Evolutionary conservation across 2,113 vertebrate genomes (phyloP), one percentile per base, ranked within the genome.

Genomic region (Semnornis frantzii): DNA sequence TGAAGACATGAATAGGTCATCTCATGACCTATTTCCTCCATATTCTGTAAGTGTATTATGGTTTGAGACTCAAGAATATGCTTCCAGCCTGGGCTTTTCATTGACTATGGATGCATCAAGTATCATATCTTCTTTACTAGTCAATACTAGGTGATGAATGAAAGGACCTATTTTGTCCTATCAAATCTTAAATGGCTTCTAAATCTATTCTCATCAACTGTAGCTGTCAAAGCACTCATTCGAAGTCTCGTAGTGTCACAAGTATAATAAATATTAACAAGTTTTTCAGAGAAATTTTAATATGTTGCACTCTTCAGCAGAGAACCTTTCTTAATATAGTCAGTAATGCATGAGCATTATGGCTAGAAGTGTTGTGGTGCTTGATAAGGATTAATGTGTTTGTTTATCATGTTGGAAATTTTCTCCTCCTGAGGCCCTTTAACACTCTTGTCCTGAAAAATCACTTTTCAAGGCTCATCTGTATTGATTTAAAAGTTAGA

Each of bases 241-340:
- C 78, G 85, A 71, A 96, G 57, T 57, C 39, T 87, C 37, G n/a
- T 10, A 10, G 60, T 90, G 79, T 82, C 64, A 83, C 64, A 74
- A 85, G 76, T 14, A 42, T 93, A 93, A 95, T 92, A 96, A 95
- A 94, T 93, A 95, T 70, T 87, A 95, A 95, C 34, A 31, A 52
- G 17, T 57, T 94, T 95, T 80, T 91, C 85, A 74, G 52, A 87
- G 42, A 48, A 74, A 71, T 87, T 91, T 94, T 87, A 54, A 63
- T 85, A 37, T 48, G n/a, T 64, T 87, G 33, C 5, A 1, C 15
- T 90, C 33, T 81, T 85, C 64, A 90, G 42, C 42, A 64, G 15
- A 76, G 13, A 93, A 52, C n/a, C 25, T 78, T 83, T 68, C 48
- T 77, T 90, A 46, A 91, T 70, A 58, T 19, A 83, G 46, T 74